phyloP scores from a whole-genome alignment of 2,888 invertebrate genomes.

The Drosophila borealis region DNA sequence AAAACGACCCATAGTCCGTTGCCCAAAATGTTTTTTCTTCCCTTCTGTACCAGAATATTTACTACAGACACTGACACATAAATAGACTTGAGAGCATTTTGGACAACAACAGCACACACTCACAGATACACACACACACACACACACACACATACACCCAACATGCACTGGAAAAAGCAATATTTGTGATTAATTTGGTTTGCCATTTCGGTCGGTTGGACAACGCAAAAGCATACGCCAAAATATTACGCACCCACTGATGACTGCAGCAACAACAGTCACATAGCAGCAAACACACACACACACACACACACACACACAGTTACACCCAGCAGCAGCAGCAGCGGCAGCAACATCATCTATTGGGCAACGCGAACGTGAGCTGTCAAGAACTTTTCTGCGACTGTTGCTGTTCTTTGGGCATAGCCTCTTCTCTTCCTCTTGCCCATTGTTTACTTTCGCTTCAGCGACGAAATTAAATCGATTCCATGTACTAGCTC shows the following conservation, averaged over 20 bases:
- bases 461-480: conserved; percentile 71
- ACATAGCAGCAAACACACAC: background rate
- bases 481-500: conserved; percentile 55
- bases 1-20: background rate
- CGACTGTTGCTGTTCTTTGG: conserved; percentile 35
- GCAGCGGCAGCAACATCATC: conserved; percentile 64
- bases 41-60: conserved; percentile 4
- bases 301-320: background rate
- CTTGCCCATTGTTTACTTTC: conserved; percentile 61
- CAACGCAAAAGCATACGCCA: conserved; percentile 59
- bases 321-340: conserved; percentile 35
- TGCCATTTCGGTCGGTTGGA: conserved; percentile 67
- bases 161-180: conserved; percentile 56
- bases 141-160: conserved; percentile 23
- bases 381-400: conserved; percentile 75
- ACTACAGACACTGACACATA: conserved; percentile 30
- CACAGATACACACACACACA: conserved; percentile 16
- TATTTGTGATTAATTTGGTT: conserved; percentile 78
- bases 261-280: conserved; percentile 29
- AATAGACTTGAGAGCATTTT: conserved; percentile 32
- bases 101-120: conserved; percentile 27
- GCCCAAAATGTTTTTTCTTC: background rate
- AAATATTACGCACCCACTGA: conserved; percentile 48
- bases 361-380: conserved; percentile 70
- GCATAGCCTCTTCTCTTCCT: conserved; percentile 19